A percentile compares a stretch with the other conserved stretches of the same genome.
phyloP scores from a whole-genome alignment of 2,113 vertebrate species.

The Misgurnus anguillicaudatus region DNA sequence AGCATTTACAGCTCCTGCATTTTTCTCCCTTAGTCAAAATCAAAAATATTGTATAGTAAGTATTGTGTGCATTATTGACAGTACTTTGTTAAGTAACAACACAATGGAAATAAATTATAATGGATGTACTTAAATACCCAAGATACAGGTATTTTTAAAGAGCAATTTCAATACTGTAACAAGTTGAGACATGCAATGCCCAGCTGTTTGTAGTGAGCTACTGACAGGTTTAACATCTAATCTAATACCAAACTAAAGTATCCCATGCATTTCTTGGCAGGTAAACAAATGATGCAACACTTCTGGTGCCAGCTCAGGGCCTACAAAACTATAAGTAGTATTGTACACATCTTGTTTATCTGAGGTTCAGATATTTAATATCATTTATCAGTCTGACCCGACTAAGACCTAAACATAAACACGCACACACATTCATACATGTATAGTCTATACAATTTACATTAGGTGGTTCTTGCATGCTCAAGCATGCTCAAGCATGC shows the following conservation, averaged over 20 bases:
- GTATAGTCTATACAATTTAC: neutral
- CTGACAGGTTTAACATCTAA: conserved; percentile 5
- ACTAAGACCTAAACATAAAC: conserved; percentile 3
- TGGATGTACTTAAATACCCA: neutral
- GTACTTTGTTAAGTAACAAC: too few relatives aligned
- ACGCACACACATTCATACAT: neutral
- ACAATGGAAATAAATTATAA: too few relatives aligned
- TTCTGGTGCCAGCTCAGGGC: neutral
- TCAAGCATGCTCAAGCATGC: conserved; percentile 43
- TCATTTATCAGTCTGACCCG: neutral
- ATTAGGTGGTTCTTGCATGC: conserved; percentile 13
- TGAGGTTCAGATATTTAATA: neutral
- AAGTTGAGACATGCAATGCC: conserved; percentile 1
- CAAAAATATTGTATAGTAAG: too few relatives aligned
- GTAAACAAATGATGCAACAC: neutral
- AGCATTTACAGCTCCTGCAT: too few relatives aligned
- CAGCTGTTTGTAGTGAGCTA: neutral
- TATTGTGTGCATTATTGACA: too few relatives aligned
- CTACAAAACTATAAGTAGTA: neutral
- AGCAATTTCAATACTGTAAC: neutral
- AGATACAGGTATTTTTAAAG: neutral
- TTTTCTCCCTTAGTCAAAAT: too few relatives aligned
- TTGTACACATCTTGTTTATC: neutral
- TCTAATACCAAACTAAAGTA: neutral
- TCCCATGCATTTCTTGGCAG: conserved; percentile 5